Conservation (phyloP, 1,140 invertebrate species). For the Ganaspis sp. region DNA sequence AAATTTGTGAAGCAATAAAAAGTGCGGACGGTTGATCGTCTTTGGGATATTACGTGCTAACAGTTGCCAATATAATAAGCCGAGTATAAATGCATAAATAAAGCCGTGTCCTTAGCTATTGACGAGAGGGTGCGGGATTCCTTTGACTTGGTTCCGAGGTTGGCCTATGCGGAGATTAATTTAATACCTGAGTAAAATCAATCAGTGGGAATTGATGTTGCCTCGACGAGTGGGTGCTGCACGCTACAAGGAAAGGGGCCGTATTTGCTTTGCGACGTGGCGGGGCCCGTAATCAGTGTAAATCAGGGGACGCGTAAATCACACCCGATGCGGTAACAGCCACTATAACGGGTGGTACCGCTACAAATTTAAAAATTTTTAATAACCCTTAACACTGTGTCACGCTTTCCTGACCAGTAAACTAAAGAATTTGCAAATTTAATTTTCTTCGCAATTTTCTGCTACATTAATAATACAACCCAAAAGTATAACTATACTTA, state of each 20-base stretch:
- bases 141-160: slow-evolving; percentile 39
- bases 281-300: slow-evolving; percentile 75
- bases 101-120: slow-evolving; percentile 37
- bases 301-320: slow-evolving; percentile 77
- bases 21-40: slow-evolving; percentile 2
- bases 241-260: slow-evolving; percentile 45
- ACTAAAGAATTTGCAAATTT: too few relatives aligned
- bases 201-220: slow-evolving; percentile 72
- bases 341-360: slow-evolving; percentile 67
- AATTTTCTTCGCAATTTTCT: too few relatives aligned
- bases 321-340: slow-evolving; percentile 68
- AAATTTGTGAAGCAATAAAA: background rate
- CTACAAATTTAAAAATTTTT: slow-evolving; percentile 32
- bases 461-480: too few relatives aligned
- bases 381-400: background rate
- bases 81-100: slow-evolving; percentile 48
- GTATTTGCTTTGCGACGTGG: slow-evolving; percentile 73
- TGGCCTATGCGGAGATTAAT: slow-evolving; percentile 63
- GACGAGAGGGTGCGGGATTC: slow-evolving; percentile 37
- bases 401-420: background rate
- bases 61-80: slow-evolving; percentile 44
- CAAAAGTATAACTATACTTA: too few relatives aligned
- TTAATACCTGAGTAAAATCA: slow-evolving; percentile 74
- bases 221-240: slow-evolving; percentile 60
- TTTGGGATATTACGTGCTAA: slow-evolving; percentile 38